These are phyloP conservation scores for Palythoa heliodiscus DNA, from an alignment of 92 coral and sea anemone species.

Conservation along the genomic window DNA sequence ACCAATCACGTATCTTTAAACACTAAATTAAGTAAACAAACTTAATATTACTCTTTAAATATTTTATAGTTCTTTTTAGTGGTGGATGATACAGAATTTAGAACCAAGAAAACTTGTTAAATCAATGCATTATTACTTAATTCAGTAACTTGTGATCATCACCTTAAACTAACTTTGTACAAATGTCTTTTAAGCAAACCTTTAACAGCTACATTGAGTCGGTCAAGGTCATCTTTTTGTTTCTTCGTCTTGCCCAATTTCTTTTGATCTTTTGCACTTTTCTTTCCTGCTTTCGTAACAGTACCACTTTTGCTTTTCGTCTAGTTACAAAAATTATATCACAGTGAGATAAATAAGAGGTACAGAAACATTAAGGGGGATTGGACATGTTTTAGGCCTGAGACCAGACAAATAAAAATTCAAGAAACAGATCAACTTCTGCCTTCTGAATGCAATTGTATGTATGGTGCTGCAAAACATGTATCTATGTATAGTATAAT, in stretches of 20 bases:
- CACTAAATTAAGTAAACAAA: not conserved
- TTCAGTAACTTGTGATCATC: no score
- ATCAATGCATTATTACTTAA: no score
- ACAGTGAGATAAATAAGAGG: not conserved
- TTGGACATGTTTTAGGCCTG: no score
- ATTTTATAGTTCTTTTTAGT: not conserved
- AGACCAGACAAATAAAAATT: no score
- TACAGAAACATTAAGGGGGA: not conserved
- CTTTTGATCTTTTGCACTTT: not conserved
- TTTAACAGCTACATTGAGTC: not conserved
- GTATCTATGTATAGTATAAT: no score
- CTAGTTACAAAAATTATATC: not conserved
- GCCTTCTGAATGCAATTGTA: no score
- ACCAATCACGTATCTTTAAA: no score
- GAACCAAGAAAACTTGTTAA: no score
- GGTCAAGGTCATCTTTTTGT: not conserved
- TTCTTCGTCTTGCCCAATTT: not conserved
- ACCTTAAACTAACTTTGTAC: not conserved
- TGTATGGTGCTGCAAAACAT: no score
- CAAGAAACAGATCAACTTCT: no score
- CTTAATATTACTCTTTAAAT: not conserved
- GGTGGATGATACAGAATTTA: not conserved
- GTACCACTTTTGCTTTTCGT: not conserved
- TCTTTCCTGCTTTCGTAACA: not conserved
- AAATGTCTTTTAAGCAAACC: not conserved